Conservation (phyloP, 2,888 invertebrate species). For the Latrodectus elegans region DNA sequence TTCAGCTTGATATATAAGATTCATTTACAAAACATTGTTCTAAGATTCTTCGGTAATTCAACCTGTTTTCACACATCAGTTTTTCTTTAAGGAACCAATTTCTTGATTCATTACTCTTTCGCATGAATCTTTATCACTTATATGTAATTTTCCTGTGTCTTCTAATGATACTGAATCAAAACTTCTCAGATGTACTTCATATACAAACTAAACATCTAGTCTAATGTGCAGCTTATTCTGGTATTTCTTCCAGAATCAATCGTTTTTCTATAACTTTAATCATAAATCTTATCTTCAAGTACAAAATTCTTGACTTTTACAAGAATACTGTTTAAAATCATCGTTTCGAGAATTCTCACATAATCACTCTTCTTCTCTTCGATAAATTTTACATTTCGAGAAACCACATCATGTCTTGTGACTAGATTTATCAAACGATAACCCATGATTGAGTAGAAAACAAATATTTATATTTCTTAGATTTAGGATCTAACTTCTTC, state of each 20-base stretch:
- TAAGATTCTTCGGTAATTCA: constrained; percentile 54
- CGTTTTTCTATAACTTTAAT: neutral
- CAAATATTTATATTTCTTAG: constrained; percentile 30
- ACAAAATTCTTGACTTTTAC: neutral
- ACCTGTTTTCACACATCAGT: constrained; percentile 70
- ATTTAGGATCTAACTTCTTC: constrained; percentile 63
- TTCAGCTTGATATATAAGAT: constrained; percentile 44
- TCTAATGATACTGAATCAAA: constrained; percentile 21
- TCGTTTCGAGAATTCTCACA: neutral
- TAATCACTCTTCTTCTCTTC: neutral
- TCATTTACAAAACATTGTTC: constrained; percentile 70
- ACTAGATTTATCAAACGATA: constrained; percentile 57
- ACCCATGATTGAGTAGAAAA: constrained; percentile 67
- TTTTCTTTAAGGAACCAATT: constrained; percentile 49
- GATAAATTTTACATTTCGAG: constrained; percentile 7
- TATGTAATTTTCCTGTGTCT: constrained; percentile 27
- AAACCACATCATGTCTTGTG: constrained; percentile 16
- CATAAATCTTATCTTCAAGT: neutral
- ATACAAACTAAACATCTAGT: constrained; percentile 29
- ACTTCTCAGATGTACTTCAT: constrained; percentile 23
- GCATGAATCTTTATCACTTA: constrained; percentile 22
- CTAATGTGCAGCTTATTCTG: neutral
- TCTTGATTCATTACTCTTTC: constrained; percentile 66
- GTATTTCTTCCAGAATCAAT: neutral
- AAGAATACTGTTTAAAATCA: neutral